Base-by-base conservation (phyloP, 1,140 invertebrate genomes). In the Aplysia californica region DNA sequence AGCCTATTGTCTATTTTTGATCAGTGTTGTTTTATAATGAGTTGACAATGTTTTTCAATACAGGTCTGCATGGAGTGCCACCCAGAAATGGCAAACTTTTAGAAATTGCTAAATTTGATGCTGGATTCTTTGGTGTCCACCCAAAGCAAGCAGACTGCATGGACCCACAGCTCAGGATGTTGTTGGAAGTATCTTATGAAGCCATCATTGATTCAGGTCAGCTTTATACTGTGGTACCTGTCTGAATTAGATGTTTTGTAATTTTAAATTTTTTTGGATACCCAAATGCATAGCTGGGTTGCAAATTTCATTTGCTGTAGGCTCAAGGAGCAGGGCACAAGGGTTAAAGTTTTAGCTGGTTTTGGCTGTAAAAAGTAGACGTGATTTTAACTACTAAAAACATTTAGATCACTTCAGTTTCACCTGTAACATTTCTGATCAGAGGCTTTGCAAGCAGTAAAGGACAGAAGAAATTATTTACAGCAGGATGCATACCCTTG, bases 131-230 rank as follows among this genome's bases (percentile, higher is more conserved):
- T 90, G 95, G 96, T 50, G 95, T 98, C 5, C 95, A 97, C 87
- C 94, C 88, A 10, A 97, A 98, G 90, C 96, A 98, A 88, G 97
- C 97, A 0, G 92, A 98, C 83, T 92, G 93, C 44, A 99, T 99
- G 97, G 97, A 99, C 88, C 97, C 98, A 3, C 96, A 98, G 89
- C 90, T 98, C 44, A 91, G 97, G 78, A 91, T 98, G 83, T 89
- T 99, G 33, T 92, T 99, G 3, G 98, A 99, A 91, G 87, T 94
- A n/a, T 96, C 97, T 1, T 94, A 98, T 89, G 98, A 99, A 91
- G 94, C 96, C 0, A 95, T 99, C 72, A 91, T 98, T 75, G 98
- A 99, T 92, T 95, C 97, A 64, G 96, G 96, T 91, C 79, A 77
- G 82, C 82, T 15, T 2, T n/a, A n/a, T n/a, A n/a, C n/a, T n/a